Evolutionary conservation across 2,113 vertebrate species (phyloP).

Genomic region (Hucho hucho): DNA sequence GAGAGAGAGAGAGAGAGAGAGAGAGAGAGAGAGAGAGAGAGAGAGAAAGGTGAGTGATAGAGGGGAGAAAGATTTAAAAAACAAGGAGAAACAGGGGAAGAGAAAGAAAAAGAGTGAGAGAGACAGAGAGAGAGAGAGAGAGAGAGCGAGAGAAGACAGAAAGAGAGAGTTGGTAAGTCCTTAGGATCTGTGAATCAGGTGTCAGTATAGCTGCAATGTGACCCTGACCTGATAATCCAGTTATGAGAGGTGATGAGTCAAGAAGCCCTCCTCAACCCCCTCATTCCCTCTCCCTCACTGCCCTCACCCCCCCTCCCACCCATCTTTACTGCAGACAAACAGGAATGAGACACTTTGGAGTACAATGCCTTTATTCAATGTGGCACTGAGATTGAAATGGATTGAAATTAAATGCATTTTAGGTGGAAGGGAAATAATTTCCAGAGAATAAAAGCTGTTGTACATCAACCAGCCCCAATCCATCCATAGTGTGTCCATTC

Average conservation of each 20-base stretch:
- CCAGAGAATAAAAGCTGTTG: too few relatives aligned
- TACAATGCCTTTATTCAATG: too few relatives aligned
- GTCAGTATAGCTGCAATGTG: conserved; percentile 17
- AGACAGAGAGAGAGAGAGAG: not conserved
- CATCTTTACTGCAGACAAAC: not conserved
- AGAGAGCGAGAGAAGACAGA: not conserved
- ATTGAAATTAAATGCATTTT: too few relatives aligned
- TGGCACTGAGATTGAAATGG: too few relatives aligned
- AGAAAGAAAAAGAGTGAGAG: not conserved
- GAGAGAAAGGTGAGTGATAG: too few relatives aligned
- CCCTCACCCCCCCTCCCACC: not conserved
- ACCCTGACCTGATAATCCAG: conserved; percentile 50
- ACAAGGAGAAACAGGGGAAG: not conserved
- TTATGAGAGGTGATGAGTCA: conserved; percentile 36
- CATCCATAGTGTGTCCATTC: too few relatives aligned
- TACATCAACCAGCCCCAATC: too few relatives aligned
- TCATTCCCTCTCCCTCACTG: conserved; percentile 12
- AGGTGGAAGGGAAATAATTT: not conserved
- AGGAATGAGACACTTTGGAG: too few relatives aligned
- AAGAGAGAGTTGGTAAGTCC: not conserved
- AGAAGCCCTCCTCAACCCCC: not conserved
- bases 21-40: not conserved
- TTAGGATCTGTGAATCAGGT: conserved; percentile 10
- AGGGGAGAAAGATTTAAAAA: not conserved
- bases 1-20: not conserved